phyloP scores from a whole-genome alignment of 1,140 invertebrate species.

The Ceratitis capitata region DNA sequence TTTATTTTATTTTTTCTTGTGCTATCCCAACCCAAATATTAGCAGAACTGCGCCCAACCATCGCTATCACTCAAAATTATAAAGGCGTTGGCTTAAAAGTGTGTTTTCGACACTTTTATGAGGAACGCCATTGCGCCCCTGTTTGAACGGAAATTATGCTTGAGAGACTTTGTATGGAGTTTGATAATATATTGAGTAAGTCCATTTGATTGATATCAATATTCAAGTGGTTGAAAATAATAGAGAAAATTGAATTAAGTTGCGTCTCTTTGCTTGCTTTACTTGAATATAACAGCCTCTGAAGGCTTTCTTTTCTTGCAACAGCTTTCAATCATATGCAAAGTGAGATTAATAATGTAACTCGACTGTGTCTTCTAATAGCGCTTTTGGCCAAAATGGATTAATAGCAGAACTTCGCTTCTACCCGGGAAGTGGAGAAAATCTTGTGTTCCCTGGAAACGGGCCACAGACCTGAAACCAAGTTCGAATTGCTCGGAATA shows the following conservation, averaged over 20 bases:
- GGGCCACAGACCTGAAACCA: too few species aligned
- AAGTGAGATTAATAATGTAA: too few species aligned
- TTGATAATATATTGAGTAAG: neutral
- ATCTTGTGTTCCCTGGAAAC: too few species aligned
- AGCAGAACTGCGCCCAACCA: neutral
- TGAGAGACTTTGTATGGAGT: neutral
- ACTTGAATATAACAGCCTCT: too few species aligned
- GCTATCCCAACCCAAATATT: neutral
- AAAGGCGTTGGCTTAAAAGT: neutral
- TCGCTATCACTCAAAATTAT: neutral
- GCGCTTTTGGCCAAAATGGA: too few species aligned
- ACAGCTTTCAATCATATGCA: too few species aligned
- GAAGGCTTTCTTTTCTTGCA: neutral
- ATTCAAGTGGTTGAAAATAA: neutral
- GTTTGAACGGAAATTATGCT: neutral
- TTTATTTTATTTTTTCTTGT: neutral
- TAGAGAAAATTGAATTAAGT: neutral
- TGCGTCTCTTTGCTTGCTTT: too few species aligned
- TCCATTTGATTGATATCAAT: neutral
- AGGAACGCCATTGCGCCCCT: neutral
- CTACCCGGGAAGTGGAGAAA: too few species aligned
- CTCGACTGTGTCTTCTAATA: too few species aligned
- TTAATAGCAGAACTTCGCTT: too few species aligned
- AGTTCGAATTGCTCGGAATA: too few species aligned
- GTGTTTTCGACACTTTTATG: neutral